A percentile compares a stretch with the other conserved stretches of the same genome.
Conservation (phyloP, 2,888 invertebrate species). For the Stramonita haemastoma region DNA sequence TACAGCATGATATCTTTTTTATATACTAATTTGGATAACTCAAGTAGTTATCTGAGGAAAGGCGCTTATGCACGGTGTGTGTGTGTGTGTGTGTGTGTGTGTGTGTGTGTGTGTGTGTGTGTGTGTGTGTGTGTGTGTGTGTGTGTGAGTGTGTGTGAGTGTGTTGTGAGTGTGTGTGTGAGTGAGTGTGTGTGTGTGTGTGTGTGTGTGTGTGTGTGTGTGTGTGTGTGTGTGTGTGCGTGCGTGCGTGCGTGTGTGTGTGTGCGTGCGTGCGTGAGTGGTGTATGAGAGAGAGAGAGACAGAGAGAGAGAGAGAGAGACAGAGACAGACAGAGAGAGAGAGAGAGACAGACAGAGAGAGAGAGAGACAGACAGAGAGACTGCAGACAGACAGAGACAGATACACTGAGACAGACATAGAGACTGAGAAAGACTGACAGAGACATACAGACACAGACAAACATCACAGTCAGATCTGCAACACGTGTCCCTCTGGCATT, state of each 20-base stretch:
- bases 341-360: too few species aligned
- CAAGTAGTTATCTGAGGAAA: too few species aligned
- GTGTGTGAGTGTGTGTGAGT: neutral
- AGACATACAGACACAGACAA: too few species aligned
- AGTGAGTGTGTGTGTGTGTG: neutral
- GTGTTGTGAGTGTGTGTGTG: neutral
- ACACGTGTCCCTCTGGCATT: too few species aligned
- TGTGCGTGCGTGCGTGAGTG: neutral
- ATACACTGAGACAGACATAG: too few species aligned
- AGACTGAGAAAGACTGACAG: too few species aligned
- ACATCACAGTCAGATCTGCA: too few species aligned
- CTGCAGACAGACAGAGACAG: too few species aligned
- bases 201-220: neutral
- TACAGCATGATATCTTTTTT: too few species aligned
- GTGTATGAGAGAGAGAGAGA: neutral
- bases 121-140: neutral
- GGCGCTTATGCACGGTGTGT: neutral
- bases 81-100: neutral
- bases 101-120: neutral
- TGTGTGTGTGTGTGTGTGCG: neutral
- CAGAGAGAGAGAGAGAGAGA: neutral
- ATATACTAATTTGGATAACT: too few species aligned
- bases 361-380: too few species aligned
- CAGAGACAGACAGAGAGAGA: too few species aligned
- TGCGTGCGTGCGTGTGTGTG: neutral